These are phyloP conservation scores for Anableps anableps DNA, from an alignment of 2,797 vertebrate species.

Conservation along the genomic window DNA sequence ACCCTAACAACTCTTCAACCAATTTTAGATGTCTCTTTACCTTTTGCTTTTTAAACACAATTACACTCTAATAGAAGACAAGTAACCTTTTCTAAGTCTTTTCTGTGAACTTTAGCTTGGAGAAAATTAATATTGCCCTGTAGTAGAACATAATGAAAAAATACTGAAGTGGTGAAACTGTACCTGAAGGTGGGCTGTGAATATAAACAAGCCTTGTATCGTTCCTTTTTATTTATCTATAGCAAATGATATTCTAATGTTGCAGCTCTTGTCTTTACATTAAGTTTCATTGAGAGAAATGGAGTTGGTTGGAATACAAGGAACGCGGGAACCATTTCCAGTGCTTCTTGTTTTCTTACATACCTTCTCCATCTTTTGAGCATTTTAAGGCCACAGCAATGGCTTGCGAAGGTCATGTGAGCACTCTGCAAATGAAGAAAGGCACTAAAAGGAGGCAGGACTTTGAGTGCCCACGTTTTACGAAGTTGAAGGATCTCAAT, in stretches of 20 bases:
- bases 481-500: conserved; percentile 84
- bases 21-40: neutral
- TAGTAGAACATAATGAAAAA: too few species aligned
- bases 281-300: neutral
- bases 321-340: neutral
- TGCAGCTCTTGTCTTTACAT: neutral
- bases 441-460: conserved; percentile 82
- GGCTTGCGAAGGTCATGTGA: conserved; percentile 89
- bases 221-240: neutral
- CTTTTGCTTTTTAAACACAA: neutral
- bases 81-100: too few species aligned
- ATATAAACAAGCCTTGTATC: neutral
- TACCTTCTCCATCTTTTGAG: conserved; percentile 85
- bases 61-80: too few species aligned
- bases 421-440: conserved; percentile 86
- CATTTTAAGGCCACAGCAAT: conserved; percentile 90
- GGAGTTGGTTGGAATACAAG: conserved; percentile 3
- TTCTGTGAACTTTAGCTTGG: too few species aligned
- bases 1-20: neutral
- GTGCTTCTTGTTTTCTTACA: conserved; percentile 64
- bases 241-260: neutral
- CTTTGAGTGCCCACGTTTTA: conserved; percentile 88
- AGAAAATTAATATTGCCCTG: too few species aligned
- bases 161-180: too few species aligned
- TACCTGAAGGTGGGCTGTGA: too few species aligned